Percentiles rank a stretch among this genome's conserved stretches.
phyloP scores from a whole-genome alignment of 2,797 vertebrate genomes.

The Rhodeus uyekii region DNA sequence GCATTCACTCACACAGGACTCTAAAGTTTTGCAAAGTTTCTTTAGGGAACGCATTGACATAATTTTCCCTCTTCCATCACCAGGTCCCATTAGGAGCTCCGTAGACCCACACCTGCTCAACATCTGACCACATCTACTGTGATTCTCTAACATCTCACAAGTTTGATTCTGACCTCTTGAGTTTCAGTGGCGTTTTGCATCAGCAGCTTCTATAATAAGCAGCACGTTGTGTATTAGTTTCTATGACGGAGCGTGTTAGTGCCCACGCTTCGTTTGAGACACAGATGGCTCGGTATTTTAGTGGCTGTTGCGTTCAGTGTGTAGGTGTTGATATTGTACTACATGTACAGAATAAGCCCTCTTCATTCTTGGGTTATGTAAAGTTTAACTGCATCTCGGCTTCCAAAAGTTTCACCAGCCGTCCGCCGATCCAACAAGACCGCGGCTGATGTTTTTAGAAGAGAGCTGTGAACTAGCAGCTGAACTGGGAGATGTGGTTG shows the following conservation, averaged over 20 bases:
- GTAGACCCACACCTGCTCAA: not conserved
- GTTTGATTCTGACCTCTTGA: not conserved
- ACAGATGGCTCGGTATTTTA: slow-evolving; percentile 32
- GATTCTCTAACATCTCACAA: not conserved
- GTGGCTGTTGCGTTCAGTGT: slow-evolving; percentile 8
- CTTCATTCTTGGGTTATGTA: slow-evolving; percentile 11
- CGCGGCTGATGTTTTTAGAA: not conserved
- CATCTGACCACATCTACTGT: too few species aligned
- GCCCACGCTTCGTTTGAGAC: slow-evolving; percentile 21
- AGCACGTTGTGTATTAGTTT: slow-evolving; percentile 5
- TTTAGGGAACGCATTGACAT: not conserved
- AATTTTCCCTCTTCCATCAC: not conserved
- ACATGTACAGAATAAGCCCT: slow-evolving; percentile 30
- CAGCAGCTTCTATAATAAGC: slow-evolving; percentile 7
- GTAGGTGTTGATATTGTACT: slow-evolving; percentile 26
- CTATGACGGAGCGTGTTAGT: not conserved
- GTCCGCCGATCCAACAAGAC: not conserved
- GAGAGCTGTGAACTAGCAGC: not conserved
- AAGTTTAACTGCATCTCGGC: slow-evolving; percentile 16
- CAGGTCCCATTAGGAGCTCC: not conserved
- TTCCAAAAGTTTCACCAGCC: not conserved
- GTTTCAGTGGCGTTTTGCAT: not conserved
- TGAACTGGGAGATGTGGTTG: not conserved
- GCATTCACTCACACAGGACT: too few species aligned
- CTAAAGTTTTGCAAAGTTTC: too few species aligned